phyloP scores from a whole-genome alignment of 1,140 invertebrate genomes.

The Lasioglossum baleicum region DNA sequence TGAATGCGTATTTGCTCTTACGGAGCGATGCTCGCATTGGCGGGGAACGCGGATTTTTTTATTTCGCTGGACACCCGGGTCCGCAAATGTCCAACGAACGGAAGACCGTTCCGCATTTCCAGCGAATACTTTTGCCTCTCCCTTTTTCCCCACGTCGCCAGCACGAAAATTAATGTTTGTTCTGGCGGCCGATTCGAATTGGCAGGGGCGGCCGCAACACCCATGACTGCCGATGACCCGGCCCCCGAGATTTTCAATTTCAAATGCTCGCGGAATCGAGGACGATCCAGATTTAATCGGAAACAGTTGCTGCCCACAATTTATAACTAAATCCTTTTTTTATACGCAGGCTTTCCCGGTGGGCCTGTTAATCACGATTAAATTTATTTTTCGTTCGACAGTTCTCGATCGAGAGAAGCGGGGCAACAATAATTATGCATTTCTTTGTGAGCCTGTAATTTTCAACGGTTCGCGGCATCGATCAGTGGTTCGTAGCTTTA shows the following conservation, averaged over 20 bases:
- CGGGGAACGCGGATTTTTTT: slow-evolving; percentile 13
- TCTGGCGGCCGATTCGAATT: slow-evolving; percentile 27
- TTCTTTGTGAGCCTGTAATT: too few relatives aligned
- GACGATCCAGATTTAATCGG: background rate
- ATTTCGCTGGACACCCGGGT: background rate
- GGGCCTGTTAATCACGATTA: background rate
- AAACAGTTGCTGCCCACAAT: slow-evolving; percentile 9
- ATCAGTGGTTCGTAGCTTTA: too few relatives aligned
- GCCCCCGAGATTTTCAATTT: slow-evolving; percentile 37
- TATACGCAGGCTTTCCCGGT: too few relatives aligned
- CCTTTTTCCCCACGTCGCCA: background rate
- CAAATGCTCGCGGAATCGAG: slow-evolving; percentile 5
- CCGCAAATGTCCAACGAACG: slow-evolving; percentile 33
- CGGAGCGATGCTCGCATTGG: background rate
- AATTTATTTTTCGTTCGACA: too few relatives aligned
- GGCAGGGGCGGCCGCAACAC: background rate
- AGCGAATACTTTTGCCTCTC: slow-evolving; percentile 36
- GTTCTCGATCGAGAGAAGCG: too few relatives aligned
- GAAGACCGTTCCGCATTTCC: slow-evolving; percentile 36
- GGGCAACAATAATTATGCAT: too few relatives aligned
- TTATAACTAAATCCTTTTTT: slow-evolving; percentile 29
- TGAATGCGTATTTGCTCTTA: slow-evolving; percentile 11
- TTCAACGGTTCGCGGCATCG: too few relatives aligned
- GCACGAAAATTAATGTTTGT: slow-evolving; percentile 47
- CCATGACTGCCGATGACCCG: slow-evolving; percentile 28